Base-by-base conservation (phyloP, 2,797 vertebrate species). In the Parauchenoglanis ngamensis region DNA sequence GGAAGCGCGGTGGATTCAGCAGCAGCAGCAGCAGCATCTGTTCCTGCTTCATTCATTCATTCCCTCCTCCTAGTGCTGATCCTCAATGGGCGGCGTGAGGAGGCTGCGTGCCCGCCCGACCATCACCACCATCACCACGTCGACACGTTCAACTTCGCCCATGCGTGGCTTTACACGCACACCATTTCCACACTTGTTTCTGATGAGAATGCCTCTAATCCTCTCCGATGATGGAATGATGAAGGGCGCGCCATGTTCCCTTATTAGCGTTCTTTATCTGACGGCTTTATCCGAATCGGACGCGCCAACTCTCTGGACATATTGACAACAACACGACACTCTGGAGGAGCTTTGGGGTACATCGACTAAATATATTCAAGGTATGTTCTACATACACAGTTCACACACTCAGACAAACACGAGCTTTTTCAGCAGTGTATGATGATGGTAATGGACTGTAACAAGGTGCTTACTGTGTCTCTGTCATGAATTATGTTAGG, bases 11-110 rank as follows among this genome's bases (percentile, higher is more conserved):
- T 15, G 61, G n/a, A 63, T 63, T 73, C 78, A 61, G 73, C 70
- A 72, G 73, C 84, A 46, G 28, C 84, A 49, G 46, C 46, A 49
- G 82, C 78, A 72, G 73, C 84, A 46, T 31, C 84, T 86, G 67
- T 88, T 77, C 57, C 84, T 85, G 57, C 52, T 75, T 44, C 79
- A 83, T 88, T 44, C 79, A 83, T 88, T 86, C 79, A 83, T 76
- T 63, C 54, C 86, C 85, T 70, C 82, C 87, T 83, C 85, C 87
- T 86, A 44, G 72, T 28, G 46, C 65, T 83, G 35, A 75, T 49
- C 70, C 40, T 88, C 84, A 86, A 78, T 83, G 79, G 84, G 87
- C 87, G 87, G 87, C 77, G 87, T 76, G 87, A 88, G 83, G 77
- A 88, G 78, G 84, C 77, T 65, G 57, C 52, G 31, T 70, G 68